Evolutionary conservation across 1,140 invertebrate species (phyloP).

Genomic region (Rhyacophila brunnea): DNA sequence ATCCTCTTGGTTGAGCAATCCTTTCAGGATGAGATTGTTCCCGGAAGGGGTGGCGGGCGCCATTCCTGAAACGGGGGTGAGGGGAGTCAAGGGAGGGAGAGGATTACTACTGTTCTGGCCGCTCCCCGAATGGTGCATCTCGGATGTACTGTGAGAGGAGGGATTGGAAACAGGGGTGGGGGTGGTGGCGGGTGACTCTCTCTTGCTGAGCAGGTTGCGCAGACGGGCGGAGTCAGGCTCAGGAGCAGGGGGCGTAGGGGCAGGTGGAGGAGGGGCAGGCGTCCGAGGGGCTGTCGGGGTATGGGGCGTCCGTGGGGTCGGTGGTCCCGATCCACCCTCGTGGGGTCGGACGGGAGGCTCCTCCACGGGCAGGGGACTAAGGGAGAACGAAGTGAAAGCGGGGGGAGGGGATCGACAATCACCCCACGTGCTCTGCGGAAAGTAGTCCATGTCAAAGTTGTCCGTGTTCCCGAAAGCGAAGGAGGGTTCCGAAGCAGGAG

Average conservation of each 20-base stretch:
- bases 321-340: constrained; percentile 38
- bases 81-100: not conserved
- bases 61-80: constrained; percentile 5
- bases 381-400: constrained; percentile 26
- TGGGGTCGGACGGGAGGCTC: constrained; percentile 23
- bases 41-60: constrained; percentile 38
- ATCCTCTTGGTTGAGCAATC: constrained; percentile 77
- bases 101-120: constrained; percentile 1
- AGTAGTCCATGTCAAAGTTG: constrained; percentile 30
- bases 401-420: constrained; percentile 20
- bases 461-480: constrained; percentile 17
- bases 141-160: constrained; percentile 31
- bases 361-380: constrained; percentile 24
- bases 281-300: constrained; percentile 53
- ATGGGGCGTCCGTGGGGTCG: constrained; percentile 52
- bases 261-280: constrained; percentile 45
- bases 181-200: constrained; percentile 37
- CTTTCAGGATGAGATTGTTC: constrained; percentile 66
- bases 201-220: constrained; percentile 65
- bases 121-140: constrained; percentile 27
- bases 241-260: constrained; percentile 38
- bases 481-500: constrained; percentile 27
- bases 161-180: constrained; percentile 6
- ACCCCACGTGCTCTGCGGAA: constrained; percentile 20
- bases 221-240: constrained; percentile 63